Evolutionary conservation across 1,140 invertebrate genomes (phyloP).

Genomic region (Cataglyphis hispanica): DNA sequence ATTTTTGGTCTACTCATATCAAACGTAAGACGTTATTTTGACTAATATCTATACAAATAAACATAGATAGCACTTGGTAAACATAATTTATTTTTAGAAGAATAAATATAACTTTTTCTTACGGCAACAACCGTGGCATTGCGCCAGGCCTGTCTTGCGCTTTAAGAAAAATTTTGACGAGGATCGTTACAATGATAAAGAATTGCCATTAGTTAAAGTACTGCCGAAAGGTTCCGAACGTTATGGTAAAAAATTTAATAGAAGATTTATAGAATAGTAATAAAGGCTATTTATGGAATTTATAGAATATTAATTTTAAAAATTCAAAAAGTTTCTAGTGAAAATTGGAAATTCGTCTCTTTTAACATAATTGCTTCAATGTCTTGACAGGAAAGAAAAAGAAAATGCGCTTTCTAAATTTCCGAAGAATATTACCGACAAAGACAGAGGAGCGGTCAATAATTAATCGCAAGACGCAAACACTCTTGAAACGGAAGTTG

Average conservation of each 20-base stretch:
- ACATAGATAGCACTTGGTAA: background rate
- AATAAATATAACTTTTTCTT: conserved; percentile 20
- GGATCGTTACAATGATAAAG: background rate
- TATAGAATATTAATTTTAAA: background rate
- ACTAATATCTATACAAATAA: background rate
- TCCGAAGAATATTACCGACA: background rate
- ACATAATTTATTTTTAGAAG: conserved; percentile 28
- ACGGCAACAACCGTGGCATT: conserved; percentile 18
- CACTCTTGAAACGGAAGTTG: background rate
- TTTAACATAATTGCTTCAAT: background rate
- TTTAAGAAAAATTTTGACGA: background rate
- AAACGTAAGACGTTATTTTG: background rate
- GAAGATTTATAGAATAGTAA: background rate
- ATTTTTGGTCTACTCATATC: conserved; percentile 2
- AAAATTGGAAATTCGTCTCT: background rate
- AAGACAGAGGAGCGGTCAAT: conserved; percentile 33
- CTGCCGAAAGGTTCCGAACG: background rate
- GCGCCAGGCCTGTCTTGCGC: background rate
- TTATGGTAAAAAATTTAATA: conserved; percentile 7
- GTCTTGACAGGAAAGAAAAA: background rate
- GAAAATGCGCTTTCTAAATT: background rate
- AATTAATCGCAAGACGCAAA: conserved; percentile 34
- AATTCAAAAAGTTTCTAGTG: too few species aligned
- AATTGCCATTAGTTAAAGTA: background rate
- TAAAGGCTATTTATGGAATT: background rate